Base-by-base conservation (phyloP, 2,113 vertebrate genomes). In the Istiophorus platypterus region DNA sequence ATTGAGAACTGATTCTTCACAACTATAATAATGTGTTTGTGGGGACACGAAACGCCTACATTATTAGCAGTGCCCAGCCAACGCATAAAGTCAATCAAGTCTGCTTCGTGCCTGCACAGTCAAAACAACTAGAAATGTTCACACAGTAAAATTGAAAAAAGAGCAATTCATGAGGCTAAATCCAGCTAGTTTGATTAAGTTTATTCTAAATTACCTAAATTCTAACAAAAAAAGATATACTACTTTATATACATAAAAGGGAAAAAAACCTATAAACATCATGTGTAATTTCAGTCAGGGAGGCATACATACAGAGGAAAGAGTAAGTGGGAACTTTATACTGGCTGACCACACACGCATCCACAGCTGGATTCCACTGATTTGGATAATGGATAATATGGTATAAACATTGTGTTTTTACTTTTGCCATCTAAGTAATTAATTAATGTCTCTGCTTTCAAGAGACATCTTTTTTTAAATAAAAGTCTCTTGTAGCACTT, bases 171-270 rank as follows among this genome's bases (percentile, higher is more conserved):
- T 54, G 37, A 77, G 29, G 63, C 71, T 78, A 29, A 72, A 70
- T 85, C 62, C 66, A 84, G 27, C 62, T 51, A 58, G 26, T 72
- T 54, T 69, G 2, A 64, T 42, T 52, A 26, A 24, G 24, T 31
- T 88, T 78, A 85, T 83, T 85, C 79, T 85, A 78, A 81, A 71
- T 76, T 24, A n/a, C 41, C 29, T 81, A 26, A 80, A 61, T 73
- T 77, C n/a, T 13, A 15, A 80, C 62, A 76, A 59, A 39, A 63
- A 72, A 75, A 45, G 59, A 8, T 70, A 13, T 29, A 67, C 54
- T 29, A 67, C 54, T 26, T 24, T 57, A 76, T 57, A 58, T 39
- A 84, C 75, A 69, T 67, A 31, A 67, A 74, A 54, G 24, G 14
- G 4, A 27, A 27, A 14, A n/a, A 15, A 17, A 27, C 15, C 26